Percentiles rank a stretch among this genome's conserved stretches.
These are phyloP conservation scores for Zygogramma bicolorata DNA, from an alignment of 2,888 invertebrate species.

Conservation along the genomic window DNA sequence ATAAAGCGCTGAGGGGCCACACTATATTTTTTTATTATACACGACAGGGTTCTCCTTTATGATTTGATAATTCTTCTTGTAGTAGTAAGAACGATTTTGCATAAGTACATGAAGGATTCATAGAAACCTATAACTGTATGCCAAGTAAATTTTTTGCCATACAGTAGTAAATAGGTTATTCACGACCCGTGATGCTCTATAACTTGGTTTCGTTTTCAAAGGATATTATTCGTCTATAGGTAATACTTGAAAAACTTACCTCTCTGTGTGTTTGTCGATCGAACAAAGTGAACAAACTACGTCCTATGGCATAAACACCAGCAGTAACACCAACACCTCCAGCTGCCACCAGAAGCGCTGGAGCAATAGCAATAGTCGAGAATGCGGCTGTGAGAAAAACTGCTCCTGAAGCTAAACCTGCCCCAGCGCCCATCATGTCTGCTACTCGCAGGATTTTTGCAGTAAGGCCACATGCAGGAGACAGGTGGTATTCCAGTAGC, in stretches of 20 bases:
- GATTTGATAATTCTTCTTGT: too few species aligned
- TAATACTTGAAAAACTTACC: slow-evolving; percentile 58
- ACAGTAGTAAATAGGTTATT: too few species aligned
- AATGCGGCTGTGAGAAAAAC: slow-evolving; percentile 69
- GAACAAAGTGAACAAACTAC: slow-evolving; percentile 57
- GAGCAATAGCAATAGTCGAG: slow-evolving; percentile 51
- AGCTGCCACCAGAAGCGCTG: slow-evolving; percentile 14
- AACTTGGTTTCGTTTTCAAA: too few species aligned
- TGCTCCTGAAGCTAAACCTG: slow-evolving; percentile 65
- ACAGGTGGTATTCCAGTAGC: slow-evolving; percentile 53
- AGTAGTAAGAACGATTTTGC: too few species aligned
- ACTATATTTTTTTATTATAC: too few species aligned
- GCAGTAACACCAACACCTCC: slow-evolving; percentile 42
- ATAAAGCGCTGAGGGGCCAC: too few species aligned
- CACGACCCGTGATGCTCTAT: too few species aligned
- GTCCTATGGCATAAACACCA: slow-evolving; percentile 69
- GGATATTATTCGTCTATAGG: too few species aligned
- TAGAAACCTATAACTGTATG: too few species aligned
- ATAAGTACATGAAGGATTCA: too few species aligned
- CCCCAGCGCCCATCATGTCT: slow-evolving; percentile 56
- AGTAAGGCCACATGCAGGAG: slow-evolving; percentile 58
- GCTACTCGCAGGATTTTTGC: slow-evolving; percentile 52
- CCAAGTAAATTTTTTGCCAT: too few species aligned
- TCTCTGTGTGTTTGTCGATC: slow-evolving; percentile 60
- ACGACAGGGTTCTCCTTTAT: too few species aligned